Base-by-base conservation (phyloP, 2,888 invertebrate genomes). In the Phorcus lineatus region DNA sequence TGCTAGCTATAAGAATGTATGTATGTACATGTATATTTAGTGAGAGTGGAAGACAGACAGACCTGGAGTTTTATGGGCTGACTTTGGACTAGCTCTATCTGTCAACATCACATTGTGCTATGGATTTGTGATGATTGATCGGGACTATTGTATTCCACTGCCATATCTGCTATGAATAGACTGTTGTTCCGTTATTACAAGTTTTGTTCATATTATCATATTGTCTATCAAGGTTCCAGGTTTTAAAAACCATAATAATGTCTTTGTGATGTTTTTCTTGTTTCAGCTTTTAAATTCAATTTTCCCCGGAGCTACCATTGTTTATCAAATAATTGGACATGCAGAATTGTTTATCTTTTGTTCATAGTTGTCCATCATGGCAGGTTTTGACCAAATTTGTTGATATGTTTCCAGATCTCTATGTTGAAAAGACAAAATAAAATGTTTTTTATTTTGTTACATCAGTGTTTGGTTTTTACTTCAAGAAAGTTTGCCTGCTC, bases 381-480 rank as follows among this genome's bases (percentile, higher is more conserved):
- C 62, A 62, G 62, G 28, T 24, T 62, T 62, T 62, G 62, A 62
- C 62, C 62, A 62, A 62, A 62, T 62, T 62, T 62, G 62, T 62
- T 62, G 62, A 62, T 24, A 62, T 62, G 62, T 62, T 62, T 62
- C 62, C 62, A 62, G 62, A 62, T 62, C 62, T 62, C 62, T 62
- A 62, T 62, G 62, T 62, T 62, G 62, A 62, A 62, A 62, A 62
- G 62, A 62, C 62, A 62, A 62, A 62, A 62, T 62, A 62, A 62
- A 62, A 62, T 62, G 62, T 62, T 62, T 62, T 62, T 62, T 62
- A 62, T 62, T 62, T 62, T 62, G 62, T 62, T 62, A 62, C 62
- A 62, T 24, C 24, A 7, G 47, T 47, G 47, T 47, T 47, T 47
- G 7, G 7, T 47, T 47, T 47, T 47, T 47, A 47, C 1, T 47